A percentile compares a stretch with the other conserved stretches of the same genome.
Evolutionary conservation across 2,797 vertebrate genomes (phyloP).

Genomic region (Monodelphis domestica): DNA sequence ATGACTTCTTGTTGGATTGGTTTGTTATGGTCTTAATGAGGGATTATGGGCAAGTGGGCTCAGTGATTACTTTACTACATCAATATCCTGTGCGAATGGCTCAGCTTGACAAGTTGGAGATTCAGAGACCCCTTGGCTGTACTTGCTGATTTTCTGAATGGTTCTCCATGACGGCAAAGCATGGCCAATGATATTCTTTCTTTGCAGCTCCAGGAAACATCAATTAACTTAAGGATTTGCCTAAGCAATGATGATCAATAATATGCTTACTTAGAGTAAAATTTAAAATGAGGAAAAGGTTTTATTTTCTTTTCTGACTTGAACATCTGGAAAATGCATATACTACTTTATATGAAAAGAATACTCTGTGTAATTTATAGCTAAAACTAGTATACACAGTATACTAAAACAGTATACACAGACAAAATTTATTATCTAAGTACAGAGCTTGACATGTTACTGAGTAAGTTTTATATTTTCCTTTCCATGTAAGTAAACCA

Average conservation of each 20-base stretch:
- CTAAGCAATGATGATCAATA: not conserved
- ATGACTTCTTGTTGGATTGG: not conserved
- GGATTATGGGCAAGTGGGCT: not conserved
- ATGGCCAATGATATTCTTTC: not conserved
- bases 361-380: not conserved
- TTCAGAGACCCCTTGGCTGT: not conserved
- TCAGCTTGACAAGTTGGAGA: not conserved
- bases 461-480: not conserved
- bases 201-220: not conserved
- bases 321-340: not conserved
- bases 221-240: not conserved
- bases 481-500: constrained; percentile 32
- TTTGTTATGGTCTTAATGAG: not conserved
- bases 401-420: not conserved
- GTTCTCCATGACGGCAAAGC: not conserved
- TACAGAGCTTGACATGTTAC: not conserved
- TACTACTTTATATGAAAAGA: not conserved
- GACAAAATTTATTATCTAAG: not conserved
- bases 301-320: constrained; percentile 12
- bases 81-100: not conserved
- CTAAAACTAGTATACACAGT: not conserved
- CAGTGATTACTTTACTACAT: not conserved
- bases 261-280: not conserved
- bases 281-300: not conserved
- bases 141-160: not conserved